These are phyloP conservation scores for Gymnocypris eckloni DNA, from an alignment of 2,797 vertebrate genomes.

Conservation along the genomic window DNA sequence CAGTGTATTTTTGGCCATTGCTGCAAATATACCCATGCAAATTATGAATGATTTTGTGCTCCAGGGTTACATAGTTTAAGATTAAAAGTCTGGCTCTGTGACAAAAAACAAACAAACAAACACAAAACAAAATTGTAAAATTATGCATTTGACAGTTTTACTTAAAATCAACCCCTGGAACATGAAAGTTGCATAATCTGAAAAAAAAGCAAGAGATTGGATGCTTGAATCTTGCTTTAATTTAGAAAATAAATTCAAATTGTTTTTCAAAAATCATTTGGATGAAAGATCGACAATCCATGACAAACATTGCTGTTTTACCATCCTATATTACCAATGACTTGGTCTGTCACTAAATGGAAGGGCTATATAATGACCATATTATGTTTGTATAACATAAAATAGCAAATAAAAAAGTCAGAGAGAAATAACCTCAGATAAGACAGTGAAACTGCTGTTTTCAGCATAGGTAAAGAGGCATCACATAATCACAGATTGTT, in stretches of 20 bases:
- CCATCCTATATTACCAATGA: background rate
- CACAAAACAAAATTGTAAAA: background rate
- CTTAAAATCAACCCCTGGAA: background rate
- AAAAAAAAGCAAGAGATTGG: background rate
- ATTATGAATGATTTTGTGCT: too few species aligned
- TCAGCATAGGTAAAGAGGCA: background rate
- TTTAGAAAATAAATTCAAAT: background rate
- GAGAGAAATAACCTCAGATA: background rate
- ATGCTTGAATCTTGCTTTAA: background rate
- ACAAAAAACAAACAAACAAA: background rate
- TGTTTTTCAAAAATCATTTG: background rate
- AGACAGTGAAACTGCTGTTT: background rate
- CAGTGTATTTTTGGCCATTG: too few species aligned
- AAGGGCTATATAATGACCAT: background rate
- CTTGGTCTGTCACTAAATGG: background rate
- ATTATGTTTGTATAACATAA: background rate
- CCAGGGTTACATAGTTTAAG: background rate
- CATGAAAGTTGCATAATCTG: background rate
- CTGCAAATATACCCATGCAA: too few species aligned
- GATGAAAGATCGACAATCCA: background rate
- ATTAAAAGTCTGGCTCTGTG: background rate
- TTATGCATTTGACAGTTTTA: background rate
- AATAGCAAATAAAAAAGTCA: background rate
- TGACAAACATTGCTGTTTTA: background rate
- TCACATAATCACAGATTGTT: constrained; percentile 1